phyloP scores from a whole-genome alignment of 2,888 invertebrate species.

The Cheiracanthium punctorium region DNA sequence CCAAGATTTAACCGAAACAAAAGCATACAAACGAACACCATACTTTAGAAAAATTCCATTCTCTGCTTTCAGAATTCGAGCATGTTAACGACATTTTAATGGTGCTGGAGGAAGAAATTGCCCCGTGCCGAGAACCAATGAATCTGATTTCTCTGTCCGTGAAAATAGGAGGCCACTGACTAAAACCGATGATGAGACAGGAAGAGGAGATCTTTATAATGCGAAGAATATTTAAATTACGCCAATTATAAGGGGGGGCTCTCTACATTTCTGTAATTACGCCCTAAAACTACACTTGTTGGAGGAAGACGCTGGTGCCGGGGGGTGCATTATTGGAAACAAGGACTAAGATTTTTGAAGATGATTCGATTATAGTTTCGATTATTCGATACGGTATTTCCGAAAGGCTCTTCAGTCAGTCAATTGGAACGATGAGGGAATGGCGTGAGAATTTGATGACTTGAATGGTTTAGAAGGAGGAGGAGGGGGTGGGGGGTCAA shows the following conservation, averaged over 20 bases:
- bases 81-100: conserved; percentile 59
- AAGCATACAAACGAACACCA: not conserved
- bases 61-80: conserved; percentile 12
- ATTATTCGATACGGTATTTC: conserved; percentile 23
- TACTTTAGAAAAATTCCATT: not conserved
- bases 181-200: not conserved
- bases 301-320: conserved; percentile 1
- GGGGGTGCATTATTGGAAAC: conserved; percentile 18
- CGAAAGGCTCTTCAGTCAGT: not conserved
- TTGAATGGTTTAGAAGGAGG: not conserved
- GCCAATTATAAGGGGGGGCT: conserved; percentile 41
- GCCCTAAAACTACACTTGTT: conserved; percentile 56
- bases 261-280: conserved; percentile 60
- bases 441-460: not conserved
- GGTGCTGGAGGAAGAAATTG: conserved; percentile 10
- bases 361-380: conserved; percentile 54
- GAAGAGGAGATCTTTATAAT: conserved; percentile 27
- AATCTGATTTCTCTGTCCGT: not conserved
- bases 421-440: conserved; percentile 1
- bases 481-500: too few species aligned
- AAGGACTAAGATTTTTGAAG: conserved; percentile 22
- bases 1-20: not conserved
- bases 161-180: not conserved
- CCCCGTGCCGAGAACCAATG: not conserved
- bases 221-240: conserved; percentile 67